Evolutionary conservation across 2,888 invertebrate genomes (phyloP).

Genomic region (Heteromyza rotundicornis): DNA sequence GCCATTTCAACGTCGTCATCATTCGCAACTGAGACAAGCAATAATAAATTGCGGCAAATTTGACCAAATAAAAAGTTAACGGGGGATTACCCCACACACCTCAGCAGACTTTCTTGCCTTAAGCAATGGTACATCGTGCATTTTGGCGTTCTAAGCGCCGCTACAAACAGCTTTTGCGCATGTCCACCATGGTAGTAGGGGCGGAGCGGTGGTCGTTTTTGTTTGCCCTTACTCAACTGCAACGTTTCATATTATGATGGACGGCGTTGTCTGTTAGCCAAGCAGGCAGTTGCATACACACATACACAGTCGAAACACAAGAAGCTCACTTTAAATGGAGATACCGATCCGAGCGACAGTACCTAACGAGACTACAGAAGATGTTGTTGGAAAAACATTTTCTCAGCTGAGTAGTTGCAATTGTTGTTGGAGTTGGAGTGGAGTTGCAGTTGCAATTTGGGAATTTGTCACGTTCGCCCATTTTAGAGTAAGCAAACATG

Average conservation of each 20-base stretch:
- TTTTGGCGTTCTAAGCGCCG: too few relatives aligned
- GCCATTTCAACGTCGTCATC: too few relatives aligned
- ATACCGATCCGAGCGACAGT: neutral
- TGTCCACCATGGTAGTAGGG: too few relatives aligned
- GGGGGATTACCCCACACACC: too few relatives aligned
- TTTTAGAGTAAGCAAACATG: slow-evolving; percentile 56
- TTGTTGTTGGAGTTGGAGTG: too few relatives aligned
- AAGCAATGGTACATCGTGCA: too few relatives aligned
- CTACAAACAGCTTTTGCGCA: too few relatives aligned
- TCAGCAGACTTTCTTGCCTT: too few relatives aligned
- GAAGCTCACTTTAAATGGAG: neutral
- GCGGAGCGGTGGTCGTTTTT: neutral
- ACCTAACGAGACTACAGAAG: neutral
- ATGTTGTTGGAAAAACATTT: neutral
- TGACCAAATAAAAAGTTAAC: too few relatives aligned
- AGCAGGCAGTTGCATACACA: neutral
- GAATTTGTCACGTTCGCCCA: slow-evolving; percentile 60
- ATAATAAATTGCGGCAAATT: too few relatives aligned
- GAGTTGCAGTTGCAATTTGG: slow-evolving; percentile 36
- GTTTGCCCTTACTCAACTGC: neutral
- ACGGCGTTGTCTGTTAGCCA: neutral
- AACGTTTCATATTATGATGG: neutral
- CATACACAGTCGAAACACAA: too few relatives aligned
- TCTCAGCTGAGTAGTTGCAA: neutral
- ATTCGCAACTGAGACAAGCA: too few relatives aligned